Evolutionary conservation across 2,113 vertebrate species (phyloP).

Genomic region (Struthidea cinerea): DNA sequence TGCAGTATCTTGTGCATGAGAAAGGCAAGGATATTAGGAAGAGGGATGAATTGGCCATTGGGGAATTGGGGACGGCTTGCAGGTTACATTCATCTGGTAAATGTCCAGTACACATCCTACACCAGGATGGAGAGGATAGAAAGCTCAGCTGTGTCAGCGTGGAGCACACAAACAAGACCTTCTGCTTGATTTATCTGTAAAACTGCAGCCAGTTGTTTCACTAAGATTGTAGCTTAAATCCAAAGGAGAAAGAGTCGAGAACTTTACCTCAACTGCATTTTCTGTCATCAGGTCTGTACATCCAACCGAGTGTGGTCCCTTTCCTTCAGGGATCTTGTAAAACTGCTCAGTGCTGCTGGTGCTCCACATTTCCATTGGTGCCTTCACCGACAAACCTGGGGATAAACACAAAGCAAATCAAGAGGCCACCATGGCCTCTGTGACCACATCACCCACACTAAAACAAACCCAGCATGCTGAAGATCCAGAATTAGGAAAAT

Average conservation of each 20-base stretch:
- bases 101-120: background rate
- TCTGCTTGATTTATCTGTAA: background rate
- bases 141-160: background rate
- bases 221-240: background rate
- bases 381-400: background rate
- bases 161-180: background rate
- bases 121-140: rapidly evolving
- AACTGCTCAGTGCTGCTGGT: conserved; percentile 54
- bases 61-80: background rate
- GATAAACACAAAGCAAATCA: background rate
- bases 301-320: conserved; percentile 82
- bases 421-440: background rate
- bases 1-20: background rate
- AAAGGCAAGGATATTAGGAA: background rate
- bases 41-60: background rate
- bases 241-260: background rate
- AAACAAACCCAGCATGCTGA: rapidly evolving
- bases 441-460: background rate
- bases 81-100: background rate
- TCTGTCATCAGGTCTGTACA: conserved; percentile 91
- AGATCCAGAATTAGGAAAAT: background rate
- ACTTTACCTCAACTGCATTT: conserved; percentile 76
- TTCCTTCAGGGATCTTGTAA: conserved; percentile 80
- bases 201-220: background rate
- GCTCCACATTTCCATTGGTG: conserved; percentile 67